A percentile compares a stretch with the other conserved stretches of the same genome.
phyloP scores from a whole-genome alignment of 2,113 vertebrate genomes.

The Bos javanicus region DNA sequence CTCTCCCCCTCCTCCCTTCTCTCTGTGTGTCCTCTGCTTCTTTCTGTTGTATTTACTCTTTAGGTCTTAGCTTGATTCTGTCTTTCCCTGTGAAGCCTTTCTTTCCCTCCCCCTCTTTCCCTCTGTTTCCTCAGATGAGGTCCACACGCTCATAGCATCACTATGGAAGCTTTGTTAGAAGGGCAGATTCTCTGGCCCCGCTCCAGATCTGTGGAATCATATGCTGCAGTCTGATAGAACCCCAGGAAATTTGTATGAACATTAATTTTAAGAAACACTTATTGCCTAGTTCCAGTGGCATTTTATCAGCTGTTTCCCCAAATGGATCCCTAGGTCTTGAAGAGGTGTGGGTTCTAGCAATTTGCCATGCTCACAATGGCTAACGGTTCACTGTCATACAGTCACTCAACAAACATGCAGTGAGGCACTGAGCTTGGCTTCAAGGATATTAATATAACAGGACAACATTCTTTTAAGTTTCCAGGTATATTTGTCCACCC shows the following conservation, averaged over 20 bases:
- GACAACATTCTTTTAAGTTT: background rate
- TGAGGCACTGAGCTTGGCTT: background rate
- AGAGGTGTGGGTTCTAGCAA: background rate
- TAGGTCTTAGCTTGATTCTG: background rate
- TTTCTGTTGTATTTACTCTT: background rate
- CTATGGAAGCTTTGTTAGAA: background rate
- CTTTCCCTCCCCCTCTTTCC: background rate
- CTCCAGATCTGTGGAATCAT: background rate
- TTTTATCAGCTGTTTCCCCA: background rate
- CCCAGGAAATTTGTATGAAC: background rate
- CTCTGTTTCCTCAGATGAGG: background rate
- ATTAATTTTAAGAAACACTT: background rate
- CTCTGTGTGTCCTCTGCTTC: background rate
- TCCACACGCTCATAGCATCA: background rate
- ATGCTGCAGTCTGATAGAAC: background rate
- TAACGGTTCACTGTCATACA: background rate
- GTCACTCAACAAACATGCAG: background rate
- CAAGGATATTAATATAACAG: background rate
- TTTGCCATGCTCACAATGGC: background rate
- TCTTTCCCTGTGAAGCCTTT: background rate
- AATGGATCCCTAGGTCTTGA: background rate
- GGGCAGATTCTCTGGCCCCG: background rate
- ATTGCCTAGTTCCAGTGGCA: background rate
- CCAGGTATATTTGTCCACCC: background rate
- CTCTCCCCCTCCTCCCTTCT: background rate